Evolutionary conservation across 2,888 invertebrate genomes (phyloP).

Genomic region (Campaea margaritaria): DNA sequence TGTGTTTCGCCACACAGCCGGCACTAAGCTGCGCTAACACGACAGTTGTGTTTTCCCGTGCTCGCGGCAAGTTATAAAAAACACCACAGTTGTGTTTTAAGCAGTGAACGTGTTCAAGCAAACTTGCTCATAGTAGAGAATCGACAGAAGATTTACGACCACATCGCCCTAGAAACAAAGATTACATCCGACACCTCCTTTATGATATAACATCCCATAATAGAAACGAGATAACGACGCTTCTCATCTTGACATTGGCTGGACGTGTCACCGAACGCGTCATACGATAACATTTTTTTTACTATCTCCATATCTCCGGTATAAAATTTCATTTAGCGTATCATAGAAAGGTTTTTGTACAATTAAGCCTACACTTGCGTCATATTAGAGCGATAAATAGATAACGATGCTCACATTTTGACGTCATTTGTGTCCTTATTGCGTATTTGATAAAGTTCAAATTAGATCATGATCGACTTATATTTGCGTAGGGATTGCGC

Average conservation of each 20-base stretch:
- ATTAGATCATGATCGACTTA: constrained; percentile 12
- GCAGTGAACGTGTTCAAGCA: no score
- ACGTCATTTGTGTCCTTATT: constrained; percentile 17
- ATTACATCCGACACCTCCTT: neutral
- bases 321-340: neutral
- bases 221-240: neutral
- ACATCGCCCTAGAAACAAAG: no score
- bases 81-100: no score
- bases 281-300: neutral
- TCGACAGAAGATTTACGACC: no score
- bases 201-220: neutral
- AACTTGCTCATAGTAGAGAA: no score
- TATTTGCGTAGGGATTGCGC: constrained; percentile 1
- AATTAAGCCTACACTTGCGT: constrained; percentile 12
- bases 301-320: neutral
- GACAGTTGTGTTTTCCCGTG: no score
- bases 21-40: no score
- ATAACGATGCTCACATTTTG: constrained; percentile 5
- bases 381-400: neutral
- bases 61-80: no score
- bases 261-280: neutral
- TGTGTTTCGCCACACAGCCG: no score
- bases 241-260: neutral
- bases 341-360: neutral
- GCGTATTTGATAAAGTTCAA: constrained; percentile 15